These are phyloP conservation scores for Betta splendens DNA, from an alignment of 2,797 vertebrate genomes.

Conservation along the genomic window DNA sequence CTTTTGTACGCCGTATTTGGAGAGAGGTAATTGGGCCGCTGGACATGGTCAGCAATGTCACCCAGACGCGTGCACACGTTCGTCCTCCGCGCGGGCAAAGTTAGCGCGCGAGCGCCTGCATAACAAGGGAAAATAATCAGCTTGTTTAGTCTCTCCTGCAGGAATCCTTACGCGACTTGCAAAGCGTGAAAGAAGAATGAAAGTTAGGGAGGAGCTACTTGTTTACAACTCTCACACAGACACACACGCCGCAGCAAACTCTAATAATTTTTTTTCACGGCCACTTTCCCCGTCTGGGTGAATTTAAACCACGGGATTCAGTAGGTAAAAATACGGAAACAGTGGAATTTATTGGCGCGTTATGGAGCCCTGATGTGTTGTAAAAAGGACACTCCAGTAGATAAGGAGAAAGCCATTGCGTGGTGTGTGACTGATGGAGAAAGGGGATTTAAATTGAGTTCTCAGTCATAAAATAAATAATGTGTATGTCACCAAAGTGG, in stretches of 20 bases:
- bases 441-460: conserved; percentile 78
- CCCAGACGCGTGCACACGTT: conserved; percentile 55
- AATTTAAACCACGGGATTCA: conserved; percentile 70
- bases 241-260: conserved; percentile 62
- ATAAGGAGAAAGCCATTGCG: conserved; percentile 78
- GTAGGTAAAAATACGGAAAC: conserved; percentile 67
- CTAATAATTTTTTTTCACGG: conserved; percentile 64
- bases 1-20: conserved; percentile 76
- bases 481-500: conserved; percentile 70
- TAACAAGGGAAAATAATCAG: conserved; percentile 54
- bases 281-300: conserved; percentile 57
- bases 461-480: conserved; percentile 80
- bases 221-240: conserved; percentile 65
- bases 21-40: conserved; percentile 80
- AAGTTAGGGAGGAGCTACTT: conserved; percentile 70
- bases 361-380: conserved; percentile 77
- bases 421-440: conserved; percentile 78
- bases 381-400: conserved; percentile 79
- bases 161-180: conserved; percentile 61
- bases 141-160: conserved; percentile 65
- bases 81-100: conserved; percentile 60
- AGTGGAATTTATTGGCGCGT: conserved; percentile 74
- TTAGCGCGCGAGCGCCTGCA: conserved; percentile 39
- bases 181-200: conserved; percentile 42
- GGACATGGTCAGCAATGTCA: conserved; percentile 82